Evolutionary conservation across 2,888 invertebrate genomes (phyloP).

Genomic region (Notodonta ziczac): DNA sequence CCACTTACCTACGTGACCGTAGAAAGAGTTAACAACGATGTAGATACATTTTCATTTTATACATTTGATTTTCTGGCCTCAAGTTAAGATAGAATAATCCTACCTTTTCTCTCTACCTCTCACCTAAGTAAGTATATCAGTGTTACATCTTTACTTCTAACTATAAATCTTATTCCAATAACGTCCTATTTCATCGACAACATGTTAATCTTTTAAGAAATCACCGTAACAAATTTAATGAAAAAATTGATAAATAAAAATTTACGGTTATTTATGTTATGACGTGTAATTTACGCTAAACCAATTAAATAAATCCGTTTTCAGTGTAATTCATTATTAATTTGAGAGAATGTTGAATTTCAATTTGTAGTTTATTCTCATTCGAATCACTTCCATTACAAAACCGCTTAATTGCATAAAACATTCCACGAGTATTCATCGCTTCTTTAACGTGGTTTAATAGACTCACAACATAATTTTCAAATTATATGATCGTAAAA

Average conservation of each 20-base stretch:
- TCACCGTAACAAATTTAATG: slow-evolving; percentile 1
- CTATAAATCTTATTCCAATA: not conserved
- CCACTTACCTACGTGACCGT: too few relatives aligned
- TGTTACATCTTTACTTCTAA: not conserved
- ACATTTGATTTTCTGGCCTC: too few relatives aligned
- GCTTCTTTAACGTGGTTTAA: not conserved
- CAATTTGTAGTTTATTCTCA: not conserved
- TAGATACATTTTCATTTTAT: not conserved
- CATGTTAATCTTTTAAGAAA: slow-evolving; percentile 15
- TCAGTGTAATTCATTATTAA: not conserved
- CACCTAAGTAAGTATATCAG: not conserved
- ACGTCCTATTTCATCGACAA: not conserved
- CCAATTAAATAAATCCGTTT: slow-evolving; percentile 8
- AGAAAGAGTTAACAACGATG: too few relatives aligned
- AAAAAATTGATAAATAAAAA: not conserved
- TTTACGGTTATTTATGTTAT: not conserved
- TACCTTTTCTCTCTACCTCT: too few relatives aligned
- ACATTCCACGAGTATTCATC: not conserved
- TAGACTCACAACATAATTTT: not conserved
- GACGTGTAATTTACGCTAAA: slow-evolving; percentile 5
- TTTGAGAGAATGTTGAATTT: slow-evolving; percentile 1
- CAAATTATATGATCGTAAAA: not conserved
- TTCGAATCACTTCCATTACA: not conserved
- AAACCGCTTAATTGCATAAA: not conserved
- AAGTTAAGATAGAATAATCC: too few relatives aligned